Base-by-base conservation (phyloP, 2,113 vertebrate genomes). In the Galbula dea region DNA sequence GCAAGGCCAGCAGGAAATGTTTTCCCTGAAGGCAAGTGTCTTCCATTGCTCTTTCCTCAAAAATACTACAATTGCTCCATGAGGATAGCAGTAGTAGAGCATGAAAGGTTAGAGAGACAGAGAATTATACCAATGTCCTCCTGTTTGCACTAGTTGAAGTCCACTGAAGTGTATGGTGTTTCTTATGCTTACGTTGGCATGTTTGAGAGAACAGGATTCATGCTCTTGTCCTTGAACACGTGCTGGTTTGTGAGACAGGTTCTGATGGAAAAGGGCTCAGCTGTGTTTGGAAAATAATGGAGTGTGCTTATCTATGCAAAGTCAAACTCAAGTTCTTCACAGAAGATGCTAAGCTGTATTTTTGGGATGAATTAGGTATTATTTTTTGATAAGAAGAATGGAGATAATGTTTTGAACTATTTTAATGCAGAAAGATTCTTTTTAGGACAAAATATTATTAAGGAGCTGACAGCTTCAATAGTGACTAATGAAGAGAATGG, bases 301-400 rank as follows among this genome's bases (percentile, higher is more conserved):
- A 88, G 65, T 14, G 7, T 63, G 68, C 51, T 90, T 87, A 91
- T 88, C 94, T 96, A 95, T 96, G 94, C 94, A 96, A 96, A 91
- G 84, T 79, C 67, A 80, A 88, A 52, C 59, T 84, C 34, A 74
- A 11, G 45, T 78, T 89, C 93, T 91, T 95, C 93, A 75, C 37
- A 67, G 55, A 85, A 26, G 71, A 75, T 79, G 69, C 88, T 68
- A 34, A 80, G 93, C 73, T 78, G 72, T 65, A 39, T 68, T 57
- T 81, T 94, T 91, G 74, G 41, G 5, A 66, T 81, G 73, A 94
- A 85, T 23, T 45, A 61, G 73, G 23, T 62, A 18, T 5, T 71
- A 49, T 88, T 94, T 79, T 51, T 7, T 57, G 62, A 65, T 22
- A 88, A 51, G 24, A 89, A 76, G 78, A 92, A 80, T 62, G 46